Evolutionary conservation across 35 echinoderm and acorn worm genomes (phyloP).

Genomic region (Apostichopus japonicus): DNA sequence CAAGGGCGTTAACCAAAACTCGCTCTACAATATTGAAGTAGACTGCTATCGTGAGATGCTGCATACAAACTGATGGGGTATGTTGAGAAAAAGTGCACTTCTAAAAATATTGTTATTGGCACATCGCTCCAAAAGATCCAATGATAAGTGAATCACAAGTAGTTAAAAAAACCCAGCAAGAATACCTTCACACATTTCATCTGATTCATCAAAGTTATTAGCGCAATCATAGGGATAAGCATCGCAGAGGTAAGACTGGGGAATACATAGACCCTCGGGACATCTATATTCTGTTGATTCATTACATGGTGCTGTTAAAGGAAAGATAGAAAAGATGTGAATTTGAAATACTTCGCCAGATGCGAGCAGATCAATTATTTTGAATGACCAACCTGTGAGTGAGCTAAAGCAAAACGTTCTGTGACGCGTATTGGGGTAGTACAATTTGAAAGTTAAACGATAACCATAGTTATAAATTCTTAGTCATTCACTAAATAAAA

Average conservation of each 20-base stretch:
- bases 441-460: not conserved
- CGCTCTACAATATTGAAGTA: too few relatives aligned
- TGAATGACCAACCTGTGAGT: not conserved
- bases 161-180: not conserved
- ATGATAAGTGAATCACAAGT: too few relatives aligned
- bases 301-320: constrained; percentile 23
- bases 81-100: not conserved
- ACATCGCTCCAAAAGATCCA: too few relatives aligned
- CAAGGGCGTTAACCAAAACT: too few relatives aligned
- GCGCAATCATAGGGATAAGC: constrained; percentile 71
- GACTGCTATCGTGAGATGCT: too few relatives aligned
- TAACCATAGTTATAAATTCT: not conserved
- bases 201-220: constrained; percentile 78
- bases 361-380: not conserved
- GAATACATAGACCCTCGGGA: constrained; percentile 80
- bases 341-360: not conserved
- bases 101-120: not conserved
- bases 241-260: constrained; percentile 71
- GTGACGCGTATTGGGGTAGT: not conserved
- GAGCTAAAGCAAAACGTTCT: not conserved
- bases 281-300: constrained; percentile 46
- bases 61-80: too few relatives aligned
- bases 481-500: not conserved
- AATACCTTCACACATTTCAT: constrained; percentile 68
- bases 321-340: not conserved